Base-by-base conservation (phyloP, 2,888 invertebrate genomes). In the Cephus runcator region DNA sequence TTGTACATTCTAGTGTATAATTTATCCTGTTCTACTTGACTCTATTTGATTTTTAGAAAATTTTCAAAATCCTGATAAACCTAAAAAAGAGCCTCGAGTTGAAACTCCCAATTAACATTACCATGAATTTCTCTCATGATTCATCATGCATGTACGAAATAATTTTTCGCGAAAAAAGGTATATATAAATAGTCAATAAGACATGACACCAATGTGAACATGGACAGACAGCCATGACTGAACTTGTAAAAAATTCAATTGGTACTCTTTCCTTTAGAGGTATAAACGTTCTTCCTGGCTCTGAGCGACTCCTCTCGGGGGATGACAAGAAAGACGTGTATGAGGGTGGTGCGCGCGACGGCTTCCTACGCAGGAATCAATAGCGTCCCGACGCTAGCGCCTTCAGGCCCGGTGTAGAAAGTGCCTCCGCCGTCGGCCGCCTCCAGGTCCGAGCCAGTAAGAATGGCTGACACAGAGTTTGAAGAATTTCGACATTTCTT, bases 381-480 rank as follows among this genome's bases (percentile, higher is more conserved):
- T 90, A 89, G 85, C 85, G 84, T 82, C 80, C 81, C 85, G 85
- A 85, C 79, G 30, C 83, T 78, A 83, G 86, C 87, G 85, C 87
- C 84, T 81, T 79, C 81, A 75, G 69, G 69, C 73, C 79, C 78
- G 80, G 77, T 77, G 81, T 68, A 73, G 74, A 76, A 78, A 78
- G 79, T 78, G 83, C 81, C 81, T 79, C 77, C 79, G 81, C 80
- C 80, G 79, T 81, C 81, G 83, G 81, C 79, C 79, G 79, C 80
- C 83, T 81, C 82, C 82, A 82, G 77, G 79, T 81, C 79, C 74
- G 76, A 83, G 71, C 75, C 34, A 73, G 77, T 36, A 81, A 87
- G 84, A 93, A 98, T 98, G 97, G 97, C 97, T 89, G 98, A 98
- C 94, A 96, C 95, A 92, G 97, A 98, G 93, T 98, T 97, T 93